phyloP scores from a whole-genome alignment of 2,113 vertebrate species.

The Galemys pyrenaicus region DNA sequence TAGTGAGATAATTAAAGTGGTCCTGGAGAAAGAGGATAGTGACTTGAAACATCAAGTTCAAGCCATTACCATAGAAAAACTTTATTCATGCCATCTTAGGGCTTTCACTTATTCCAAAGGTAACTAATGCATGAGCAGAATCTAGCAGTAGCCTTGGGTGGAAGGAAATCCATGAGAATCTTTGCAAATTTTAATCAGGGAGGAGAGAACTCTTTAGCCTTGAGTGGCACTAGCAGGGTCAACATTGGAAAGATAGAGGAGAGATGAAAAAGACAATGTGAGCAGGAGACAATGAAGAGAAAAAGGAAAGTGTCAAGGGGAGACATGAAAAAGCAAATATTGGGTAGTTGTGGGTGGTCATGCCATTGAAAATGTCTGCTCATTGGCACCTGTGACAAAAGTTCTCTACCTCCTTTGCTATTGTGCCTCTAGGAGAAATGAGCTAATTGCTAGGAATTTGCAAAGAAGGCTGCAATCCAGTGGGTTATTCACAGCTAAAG shows the following conservation, averaged over 20 bases:
- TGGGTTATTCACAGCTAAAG: not conserved
- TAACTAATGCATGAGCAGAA: not conserved
- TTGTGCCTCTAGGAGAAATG: slow-evolving; percentile 22
- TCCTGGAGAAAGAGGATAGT: not conserved
- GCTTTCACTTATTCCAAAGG: not conserved
- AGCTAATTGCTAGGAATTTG: not conserved
- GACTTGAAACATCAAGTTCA: not conserved
- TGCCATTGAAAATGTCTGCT: not conserved
- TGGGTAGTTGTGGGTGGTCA: not conserved
- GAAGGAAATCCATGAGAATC: not conserved
- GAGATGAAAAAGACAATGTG: not conserved
- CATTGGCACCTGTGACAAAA: not conserved
- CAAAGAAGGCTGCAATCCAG: not conserved
- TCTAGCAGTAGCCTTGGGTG: not conserved
- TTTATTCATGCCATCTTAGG: not conserved
- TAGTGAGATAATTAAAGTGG: not conserved
- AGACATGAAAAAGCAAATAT: not conserved
- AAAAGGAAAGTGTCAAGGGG: not conserved
- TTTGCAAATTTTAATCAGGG: not conserved
- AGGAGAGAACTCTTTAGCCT: not conserved
- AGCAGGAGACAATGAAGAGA: not conserved
- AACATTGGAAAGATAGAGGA: not conserved
- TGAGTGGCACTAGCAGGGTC: not conserved
- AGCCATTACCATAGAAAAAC: not conserved
- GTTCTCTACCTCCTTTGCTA: not conserved